Conservation (phyloP, 2,113 vertebrate species). For the Melanostigma gelatinosum region DNA sequence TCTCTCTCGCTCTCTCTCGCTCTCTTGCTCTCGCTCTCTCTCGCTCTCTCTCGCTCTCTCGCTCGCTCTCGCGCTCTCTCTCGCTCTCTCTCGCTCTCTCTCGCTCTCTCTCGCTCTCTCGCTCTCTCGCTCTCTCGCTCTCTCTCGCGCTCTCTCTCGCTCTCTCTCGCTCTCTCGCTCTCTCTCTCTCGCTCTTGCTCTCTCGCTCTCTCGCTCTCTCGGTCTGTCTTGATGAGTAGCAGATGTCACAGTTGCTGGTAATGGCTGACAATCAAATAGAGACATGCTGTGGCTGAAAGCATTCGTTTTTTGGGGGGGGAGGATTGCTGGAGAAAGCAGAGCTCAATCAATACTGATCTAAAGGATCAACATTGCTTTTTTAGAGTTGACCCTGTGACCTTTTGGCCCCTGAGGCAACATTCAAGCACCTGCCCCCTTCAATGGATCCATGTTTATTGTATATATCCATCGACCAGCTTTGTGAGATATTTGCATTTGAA, state of each 20-base stretch:
- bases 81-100: background rate
- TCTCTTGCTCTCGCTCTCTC: too few relatives aligned
- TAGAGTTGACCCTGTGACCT: conserved; percentile 71
- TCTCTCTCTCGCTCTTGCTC: background rate
- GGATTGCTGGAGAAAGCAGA: conserved; percentile 33
- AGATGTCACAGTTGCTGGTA: conserved; percentile 58
- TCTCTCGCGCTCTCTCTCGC: too few relatives aligned
- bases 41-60: too few relatives aligned
- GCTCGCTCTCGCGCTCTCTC: too few relatives aligned
- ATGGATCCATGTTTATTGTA: conserved; percentile 61
- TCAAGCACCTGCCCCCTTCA: conserved; percentile 55
- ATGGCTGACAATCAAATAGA: conserved; percentile 69
- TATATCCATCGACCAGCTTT: conserved; percentile 59
- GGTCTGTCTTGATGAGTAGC: conserved; percentile 9
- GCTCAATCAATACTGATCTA: conserved; percentile 72
- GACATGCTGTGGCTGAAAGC: conserved; percentile 46
- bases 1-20: too few relatives aligned
- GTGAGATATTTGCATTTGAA: conserved; percentile 70
- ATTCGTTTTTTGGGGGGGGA: conserved; percentile 17
- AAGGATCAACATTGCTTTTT: conserved; percentile 67
- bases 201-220: too few relatives aligned
- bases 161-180: background rate
- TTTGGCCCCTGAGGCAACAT: conserved; percentile 56
- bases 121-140: background rate
- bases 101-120: background rate